A percentile compares a stretch with the other conserved stretches of the same genome.
phyloP scores from a whole-genome alignment of 2,888 invertebrate genomes.

The Antitype chi region DNA sequence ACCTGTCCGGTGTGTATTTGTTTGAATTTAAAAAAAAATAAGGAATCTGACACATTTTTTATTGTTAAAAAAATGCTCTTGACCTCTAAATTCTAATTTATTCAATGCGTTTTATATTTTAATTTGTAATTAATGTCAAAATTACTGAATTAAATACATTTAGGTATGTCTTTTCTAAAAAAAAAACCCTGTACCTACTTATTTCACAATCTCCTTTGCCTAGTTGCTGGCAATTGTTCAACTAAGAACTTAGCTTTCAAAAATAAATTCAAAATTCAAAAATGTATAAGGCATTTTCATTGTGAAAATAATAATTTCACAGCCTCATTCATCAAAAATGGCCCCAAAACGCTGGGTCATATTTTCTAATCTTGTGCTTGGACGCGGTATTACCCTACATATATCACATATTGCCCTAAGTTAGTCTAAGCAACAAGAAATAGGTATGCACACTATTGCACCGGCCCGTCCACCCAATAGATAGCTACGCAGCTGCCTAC shows the following conservation, averaged over 20 bases:
- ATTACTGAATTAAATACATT: no score
- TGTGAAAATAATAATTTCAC: not conserved
- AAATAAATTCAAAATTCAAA: not conserved
- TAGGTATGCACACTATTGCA: constrained; percentile 51
- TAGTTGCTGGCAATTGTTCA: no score
- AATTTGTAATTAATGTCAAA: not conserved
- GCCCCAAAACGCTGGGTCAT: not conserved
- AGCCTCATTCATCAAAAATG: not conserved
- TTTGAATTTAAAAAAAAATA: not conserved
- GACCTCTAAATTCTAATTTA: no score
- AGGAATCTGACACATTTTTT: no score
- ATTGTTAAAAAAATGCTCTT: no score
- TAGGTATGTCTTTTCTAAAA: not conserved
- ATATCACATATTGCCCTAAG: constrained; percentile 48
- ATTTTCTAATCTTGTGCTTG: constrained; percentile 8
- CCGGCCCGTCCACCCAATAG: constrained; percentile 57
- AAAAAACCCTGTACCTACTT: not conserved
- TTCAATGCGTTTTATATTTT: not conserved
- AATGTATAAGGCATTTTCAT: not conserved
- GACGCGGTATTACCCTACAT: constrained; percentile 1
- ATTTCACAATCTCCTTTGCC: not conserved
- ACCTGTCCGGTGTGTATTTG: not conserved
- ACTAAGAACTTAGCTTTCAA: not conserved
- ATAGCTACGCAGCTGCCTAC: constrained; percentile 68
- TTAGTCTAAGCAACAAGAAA: constrained; percentile 17